Evolutionary conservation across 2,888 invertebrate species (phyloP).

Genomic region (Hypolimnas misippus): DNA sequence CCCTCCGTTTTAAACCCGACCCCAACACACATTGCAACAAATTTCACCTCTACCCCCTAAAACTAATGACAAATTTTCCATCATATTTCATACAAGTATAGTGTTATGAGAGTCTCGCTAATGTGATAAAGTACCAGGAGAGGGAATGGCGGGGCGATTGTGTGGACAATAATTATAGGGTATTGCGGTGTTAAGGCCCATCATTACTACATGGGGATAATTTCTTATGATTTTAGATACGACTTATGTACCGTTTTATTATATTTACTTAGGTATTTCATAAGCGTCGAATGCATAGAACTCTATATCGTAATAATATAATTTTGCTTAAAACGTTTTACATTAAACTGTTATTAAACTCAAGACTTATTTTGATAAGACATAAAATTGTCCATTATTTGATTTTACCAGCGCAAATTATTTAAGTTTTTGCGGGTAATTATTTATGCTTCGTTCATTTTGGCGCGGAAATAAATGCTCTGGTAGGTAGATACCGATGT

Average conservation of each 20-base stretch:
- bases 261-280: no score
- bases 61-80: conserved; percentile 53
- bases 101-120: conserved; percentile 74
- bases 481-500: not conserved
- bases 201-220: conserved; percentile 65
- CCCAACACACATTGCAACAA: conserved; percentile 54
- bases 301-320: not conserved
- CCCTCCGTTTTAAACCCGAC: conserved; percentile 76
- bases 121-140: conserved; percentile 68
- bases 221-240: conserved; percentile 67
- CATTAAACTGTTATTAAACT: not conserved
- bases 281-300: not conserved
- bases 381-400: not conserved
- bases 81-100: conserved; percentile 78
- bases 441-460: not conserved
- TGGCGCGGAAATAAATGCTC: not conserved
- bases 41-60: conserved; percentile 54
- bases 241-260: not conserved
- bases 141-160: conserved; percentile 71
- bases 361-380: not conserved
- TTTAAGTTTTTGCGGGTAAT: not conserved
- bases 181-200: conserved; percentile 58
- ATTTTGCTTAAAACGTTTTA: not conserved
- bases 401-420: not conserved
- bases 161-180: conserved; percentile 76